phyloP scores from a whole-genome alignment of 2,113 vertebrate genomes.

The Anhinga anhinga region DNA sequence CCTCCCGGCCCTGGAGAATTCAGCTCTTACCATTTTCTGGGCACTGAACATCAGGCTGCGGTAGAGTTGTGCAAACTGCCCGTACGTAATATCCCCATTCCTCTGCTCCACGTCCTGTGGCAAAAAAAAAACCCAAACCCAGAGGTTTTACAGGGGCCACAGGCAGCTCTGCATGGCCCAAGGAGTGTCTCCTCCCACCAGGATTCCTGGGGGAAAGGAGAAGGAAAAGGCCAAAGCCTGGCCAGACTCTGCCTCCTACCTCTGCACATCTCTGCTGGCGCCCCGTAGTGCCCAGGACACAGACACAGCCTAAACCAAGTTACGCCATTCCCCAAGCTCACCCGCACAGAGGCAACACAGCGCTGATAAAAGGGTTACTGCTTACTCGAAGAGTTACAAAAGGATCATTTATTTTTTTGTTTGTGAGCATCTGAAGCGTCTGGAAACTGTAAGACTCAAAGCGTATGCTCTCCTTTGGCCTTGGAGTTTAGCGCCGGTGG shows the following conservation, averaged over 20 bases:
- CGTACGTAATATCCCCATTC: constrained; percentile 90
- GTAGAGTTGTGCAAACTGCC: constrained; percentile 94
- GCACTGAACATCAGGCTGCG: constrained; percentile 95
- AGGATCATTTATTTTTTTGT: not conserved
- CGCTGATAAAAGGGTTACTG: accelerated
- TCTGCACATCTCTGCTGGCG: not conserved
- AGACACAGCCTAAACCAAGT: not conserved
- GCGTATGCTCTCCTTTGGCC: not conserved
- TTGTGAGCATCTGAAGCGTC: not conserved
- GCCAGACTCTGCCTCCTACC: not conserved
- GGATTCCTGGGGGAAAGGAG: not conserved
- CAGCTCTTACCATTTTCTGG: constrained; percentile 88
- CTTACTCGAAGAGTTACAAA: not conserved
- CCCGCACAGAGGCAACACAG: not conserved
- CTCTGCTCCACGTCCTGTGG: constrained; percentile 91
- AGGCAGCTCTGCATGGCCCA: not conserved
- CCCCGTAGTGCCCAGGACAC: not conserved
- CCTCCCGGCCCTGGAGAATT: not conserved
- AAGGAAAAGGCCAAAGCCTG: not conserved
- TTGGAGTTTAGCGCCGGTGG: not conserved
- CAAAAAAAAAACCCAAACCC: not conserved
- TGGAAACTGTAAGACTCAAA: not conserved
- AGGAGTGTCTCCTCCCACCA: not conserved
- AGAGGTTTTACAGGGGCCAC: not conserved
- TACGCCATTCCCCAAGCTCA: accelerated